A percentile compares a stretch with the other conserved stretches of the same genome.
Evolutionary conservation across 2,888 invertebrate species (phyloP).

Genomic region (Empis livida): DNA sequence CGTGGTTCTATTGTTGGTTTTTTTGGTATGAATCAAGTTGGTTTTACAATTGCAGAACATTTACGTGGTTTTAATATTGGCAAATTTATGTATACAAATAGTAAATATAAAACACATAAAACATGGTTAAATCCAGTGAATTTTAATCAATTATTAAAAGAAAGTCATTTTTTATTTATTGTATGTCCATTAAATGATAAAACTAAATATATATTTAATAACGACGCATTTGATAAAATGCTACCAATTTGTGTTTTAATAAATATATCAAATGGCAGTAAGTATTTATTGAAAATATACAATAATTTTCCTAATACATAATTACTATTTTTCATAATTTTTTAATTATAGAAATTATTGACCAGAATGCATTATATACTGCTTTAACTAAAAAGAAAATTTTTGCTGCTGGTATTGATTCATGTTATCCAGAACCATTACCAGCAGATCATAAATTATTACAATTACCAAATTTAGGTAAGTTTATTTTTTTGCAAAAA

Average conservation of each 20-base stretch:
- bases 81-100: conserved; percentile 55
- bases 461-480: conserved; percentile 37
- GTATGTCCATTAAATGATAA: conserved; percentile 50
- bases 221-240: conserved; percentile 55
- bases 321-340: neutral
- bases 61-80: conserved; percentile 59
- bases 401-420: conserved; percentile 83
- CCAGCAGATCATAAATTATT: conserved; percentile 66
- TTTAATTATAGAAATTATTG: conserved; percentile 43
- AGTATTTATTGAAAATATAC: conserved; percentile 19
- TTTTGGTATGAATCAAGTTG: conserved; percentile 70
- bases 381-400: conserved; percentile 64
- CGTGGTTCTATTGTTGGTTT: conserved; percentile 68
- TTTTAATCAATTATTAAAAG: conserved; percentile 47
- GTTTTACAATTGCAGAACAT: conserved; percentile 58
- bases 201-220: conserved; percentile 54
- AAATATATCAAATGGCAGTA: conserved; percentile 54
- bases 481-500: neutral
- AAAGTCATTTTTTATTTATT: conserved; percentile 61
- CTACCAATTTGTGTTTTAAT: conserved; percentile 57
- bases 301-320: neutral
- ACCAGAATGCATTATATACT: conserved; percentile 65
- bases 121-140: conserved; percentile 50
- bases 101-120: conserved; percentile 42
- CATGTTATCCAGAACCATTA: conserved; percentile 83